phyloP scores from a whole-genome alignment of 2,888 invertebrate genomes.

The Exephanes ischioxanthus region DNA sequence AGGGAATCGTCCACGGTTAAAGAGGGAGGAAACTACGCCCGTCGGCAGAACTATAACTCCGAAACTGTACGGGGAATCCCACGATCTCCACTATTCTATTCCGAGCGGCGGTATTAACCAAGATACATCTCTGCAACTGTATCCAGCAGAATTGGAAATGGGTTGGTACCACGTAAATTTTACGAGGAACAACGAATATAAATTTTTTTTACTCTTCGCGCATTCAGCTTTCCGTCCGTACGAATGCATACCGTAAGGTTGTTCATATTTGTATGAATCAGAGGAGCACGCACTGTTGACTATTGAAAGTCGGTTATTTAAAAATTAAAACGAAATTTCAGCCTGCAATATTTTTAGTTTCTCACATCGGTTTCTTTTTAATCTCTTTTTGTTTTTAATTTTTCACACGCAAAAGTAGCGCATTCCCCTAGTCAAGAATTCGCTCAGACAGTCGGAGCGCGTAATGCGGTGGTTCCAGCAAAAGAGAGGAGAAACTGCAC shows the following conservation, averaged over 20 bases:
- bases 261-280: neutral
- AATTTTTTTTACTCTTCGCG: constrained; percentile 3
- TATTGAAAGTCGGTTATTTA: neutral
- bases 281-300: neutral
- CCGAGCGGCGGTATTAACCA: neutral
- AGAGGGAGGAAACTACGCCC: constrained; percentile 20
- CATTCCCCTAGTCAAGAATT: neutral
- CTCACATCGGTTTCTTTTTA: neutral
- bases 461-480: neutral
- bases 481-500: neutral
- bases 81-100: constrained; percentile 13
- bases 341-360: neutral
- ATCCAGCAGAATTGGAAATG: constrained; percentile 2
- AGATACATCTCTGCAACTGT: constrained; percentile 17
- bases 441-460: neutral
- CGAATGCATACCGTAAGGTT: neutral
- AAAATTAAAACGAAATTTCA: neutral
- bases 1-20: constrained; percentile 6
- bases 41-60: constrained; percentile 43
- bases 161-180: constrained; percentile 39
- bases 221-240: neutral
- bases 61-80: neutral
- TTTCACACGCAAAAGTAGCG: neutral
- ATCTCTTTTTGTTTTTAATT: neutral
- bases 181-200: constrained; percentile 41